A percentile compares a stretch with the other conserved stretches of the same genome.
Conservation (phyloP, 2,888 invertebrate species). For the Lasioglossum lativentre region DNA sequence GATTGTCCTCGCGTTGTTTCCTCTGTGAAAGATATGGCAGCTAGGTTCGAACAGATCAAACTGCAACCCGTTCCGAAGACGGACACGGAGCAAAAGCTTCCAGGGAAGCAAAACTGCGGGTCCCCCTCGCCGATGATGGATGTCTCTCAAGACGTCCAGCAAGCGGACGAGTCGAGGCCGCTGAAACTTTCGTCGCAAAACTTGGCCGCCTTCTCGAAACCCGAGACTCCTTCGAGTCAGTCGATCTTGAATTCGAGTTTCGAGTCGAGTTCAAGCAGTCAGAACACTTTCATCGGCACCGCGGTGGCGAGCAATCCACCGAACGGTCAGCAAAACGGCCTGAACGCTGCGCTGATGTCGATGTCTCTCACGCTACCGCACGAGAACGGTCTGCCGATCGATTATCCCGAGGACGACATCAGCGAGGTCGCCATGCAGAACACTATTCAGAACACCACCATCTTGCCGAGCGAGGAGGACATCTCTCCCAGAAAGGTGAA, state of each 20-base stretch:
- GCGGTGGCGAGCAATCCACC: conserved; percentile 61
- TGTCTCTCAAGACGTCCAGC: conserved; percentile 52
- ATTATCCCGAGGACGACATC: conserved; percentile 82
- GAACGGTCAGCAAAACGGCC: conserved; percentile 70
- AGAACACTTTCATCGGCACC: conserved; percentile 68
- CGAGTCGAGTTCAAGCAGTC: conserved; percentile 72
- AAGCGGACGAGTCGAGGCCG: conserved; percentile 61
- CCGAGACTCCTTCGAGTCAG: conserved; percentile 53
- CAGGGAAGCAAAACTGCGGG: conserved; percentile 60
- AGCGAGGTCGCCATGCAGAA: conserved; percentile 84
- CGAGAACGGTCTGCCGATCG: conserved; percentile 85
- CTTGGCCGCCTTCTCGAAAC: conserved; percentile 50
- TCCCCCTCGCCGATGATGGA: conserved; percentile 52
- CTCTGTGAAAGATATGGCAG: conserved; percentile 92
- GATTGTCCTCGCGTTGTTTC: conserved; percentile 79
- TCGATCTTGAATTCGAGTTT: conserved; percentile 65
- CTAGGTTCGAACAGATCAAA: conserved; percentile 90
- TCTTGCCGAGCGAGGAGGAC: conserved; percentile 81
- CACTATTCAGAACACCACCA: conserved; percentile 82
- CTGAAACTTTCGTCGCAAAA: conserved; percentile 64
- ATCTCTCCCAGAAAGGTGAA: conserved; percentile 85
- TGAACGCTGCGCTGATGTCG: conserved; percentile 81
- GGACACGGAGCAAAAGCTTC: conserved; percentile 76
- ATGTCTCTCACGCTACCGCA: conserved; percentile 84
- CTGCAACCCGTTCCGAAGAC: conserved; percentile 75